Conservation (phyloP, 2,113 vertebrate genomes). For the Daubentonia madagascariensis region DNA sequence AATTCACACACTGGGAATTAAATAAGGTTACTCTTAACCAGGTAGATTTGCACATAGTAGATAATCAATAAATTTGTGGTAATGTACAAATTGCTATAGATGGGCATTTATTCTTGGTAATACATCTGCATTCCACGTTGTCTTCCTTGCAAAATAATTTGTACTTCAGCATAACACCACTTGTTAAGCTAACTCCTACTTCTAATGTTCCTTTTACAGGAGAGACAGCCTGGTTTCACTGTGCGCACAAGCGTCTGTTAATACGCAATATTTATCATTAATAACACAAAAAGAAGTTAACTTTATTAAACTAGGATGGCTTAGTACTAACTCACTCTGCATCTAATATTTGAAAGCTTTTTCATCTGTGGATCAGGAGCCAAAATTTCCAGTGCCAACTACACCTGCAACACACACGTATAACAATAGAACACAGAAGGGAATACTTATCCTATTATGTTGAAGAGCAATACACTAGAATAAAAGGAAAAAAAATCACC, state of each 20-base stretch:
- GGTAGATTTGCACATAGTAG: not conserved
- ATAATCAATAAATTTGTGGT: not conserved
- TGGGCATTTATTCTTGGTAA: not conserved
- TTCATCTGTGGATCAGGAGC: not conserved
- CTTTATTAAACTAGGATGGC: not conserved
- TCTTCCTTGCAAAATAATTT: conserved; percentile 17
- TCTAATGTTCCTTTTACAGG: not conserved
- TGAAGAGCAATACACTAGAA: conserved; percentile 24
- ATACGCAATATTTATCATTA: not conserved
- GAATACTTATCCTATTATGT: conserved; percentile 36
- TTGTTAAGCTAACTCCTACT: conserved; percentile 4
- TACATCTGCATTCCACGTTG: not conserved
- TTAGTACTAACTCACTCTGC: not conserved
- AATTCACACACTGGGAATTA: not conserved
- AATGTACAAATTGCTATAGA: not conserved
- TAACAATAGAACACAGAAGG: conserved; percentile 27
- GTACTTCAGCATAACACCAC: not conserved
- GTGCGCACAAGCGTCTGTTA: not conserved
- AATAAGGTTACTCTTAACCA: not conserved
- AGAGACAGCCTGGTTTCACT: not conserved
- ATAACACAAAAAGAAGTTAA: not conserved
- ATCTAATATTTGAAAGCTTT: not conserved
- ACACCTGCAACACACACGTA: conserved; percentile 37
- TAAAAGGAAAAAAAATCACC: not conserved
- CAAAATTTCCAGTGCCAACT: conserved; percentile 29